A percentile compares a stretch with the other conserved stretches of the same genome.
Evolutionary conservation across 1,140 invertebrate species (phyloP).

Genomic region (Cotesia glomerata): DNA sequence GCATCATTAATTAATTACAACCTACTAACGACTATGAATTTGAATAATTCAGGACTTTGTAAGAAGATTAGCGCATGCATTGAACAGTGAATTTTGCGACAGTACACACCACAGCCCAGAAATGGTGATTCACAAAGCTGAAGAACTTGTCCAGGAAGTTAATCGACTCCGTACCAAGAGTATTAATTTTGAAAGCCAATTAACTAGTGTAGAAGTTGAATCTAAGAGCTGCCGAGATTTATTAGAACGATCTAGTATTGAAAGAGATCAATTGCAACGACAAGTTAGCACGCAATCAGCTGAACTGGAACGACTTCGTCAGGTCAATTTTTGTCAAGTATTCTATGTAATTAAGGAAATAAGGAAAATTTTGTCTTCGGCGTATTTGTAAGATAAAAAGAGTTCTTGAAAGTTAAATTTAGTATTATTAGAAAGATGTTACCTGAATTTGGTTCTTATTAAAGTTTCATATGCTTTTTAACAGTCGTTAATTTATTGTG

Average conservation of each 20-base stretch:
- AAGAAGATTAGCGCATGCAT: constrained; percentile 69
- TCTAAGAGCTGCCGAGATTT: constrained; percentile 70
- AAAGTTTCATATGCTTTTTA: too few species aligned
- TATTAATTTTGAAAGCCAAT: constrained; percentile 67
- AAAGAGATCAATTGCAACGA: constrained; percentile 74
- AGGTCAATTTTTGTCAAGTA: constrained; percentile 45
- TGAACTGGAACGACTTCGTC: constrained; percentile 71
- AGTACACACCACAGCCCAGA: constrained; percentile 66
- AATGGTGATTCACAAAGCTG: constrained; percentile 72
- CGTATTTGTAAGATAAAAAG: too few species aligned
- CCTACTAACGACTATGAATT: background rate
- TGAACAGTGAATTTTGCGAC: constrained; percentile 74
- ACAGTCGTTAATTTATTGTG: background rate
- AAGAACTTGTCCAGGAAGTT: constrained; percentile 74
- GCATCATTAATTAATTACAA: background rate
- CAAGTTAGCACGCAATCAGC: constrained; percentile 70
- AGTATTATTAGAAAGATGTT: too few species aligned
- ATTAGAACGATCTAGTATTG: constrained; percentile 68
- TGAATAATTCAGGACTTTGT: constrained; percentile 68
- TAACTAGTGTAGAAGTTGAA: constrained; percentile 71
- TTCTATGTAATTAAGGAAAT: too few species aligned
- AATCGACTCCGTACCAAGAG: constrained; percentile 62
- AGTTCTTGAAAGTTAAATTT: too few species aligned
- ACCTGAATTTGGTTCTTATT: too few species aligned
- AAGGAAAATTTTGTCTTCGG: too few species aligned